Evolutionary conservation across 2,797 vertebrate genomes (phyloP), one percentile per base, ranked within the genome.

Genomic region (Trematomus bernacchii): DNA sequence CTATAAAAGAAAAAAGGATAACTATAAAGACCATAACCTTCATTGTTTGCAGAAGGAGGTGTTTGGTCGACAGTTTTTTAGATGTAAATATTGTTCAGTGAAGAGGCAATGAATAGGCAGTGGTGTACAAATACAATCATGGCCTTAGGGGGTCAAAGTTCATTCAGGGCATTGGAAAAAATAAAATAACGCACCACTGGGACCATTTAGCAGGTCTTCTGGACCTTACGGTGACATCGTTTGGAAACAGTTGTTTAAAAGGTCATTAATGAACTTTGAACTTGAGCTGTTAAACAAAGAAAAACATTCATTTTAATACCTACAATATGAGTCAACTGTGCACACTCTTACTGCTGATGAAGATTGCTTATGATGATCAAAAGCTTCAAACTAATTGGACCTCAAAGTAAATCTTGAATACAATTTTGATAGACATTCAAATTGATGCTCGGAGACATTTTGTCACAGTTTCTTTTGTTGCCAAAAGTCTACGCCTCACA

Each of bases 391-490:
- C 7, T 37, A 62, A 62, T 47, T 62, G 43, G 23, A 7, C 10
- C 21, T 30, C 1, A 10, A 12, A 23, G 3, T 30, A 2, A 33
- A 19, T 33, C 18, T 51, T 16, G 30, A 69, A 40, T 14, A 23
- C 0, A 43, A 27, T 50, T 15, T 59, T 23, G 6, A 18, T 18
- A 15, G n/a, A 16, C 23, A 51, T 54, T 52, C 9, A 44, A 63
- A 10, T 54, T 55, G 3, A 21, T 0, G 27, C 18, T 53, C 18
- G 2, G 0, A 33, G 18, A 63, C 5, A 18, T 58, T 47, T 58
- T 0, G 0, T 46, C 6, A 13, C 51, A 12, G n/a, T 27, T 48
- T 37, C 46, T 18, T 30, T 8, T 12, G 6, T 4, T 0, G 8
- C 12, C 23, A 21, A 55, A 51, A 43, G 66, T 42, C n/a, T 18